A percentile compares a stretch with the other conserved stretches of the same genome.
phyloP scores from a whole-genome alignment of 2,797 vertebrate genomes.

The Poeciliopsis presidionis region DNA sequence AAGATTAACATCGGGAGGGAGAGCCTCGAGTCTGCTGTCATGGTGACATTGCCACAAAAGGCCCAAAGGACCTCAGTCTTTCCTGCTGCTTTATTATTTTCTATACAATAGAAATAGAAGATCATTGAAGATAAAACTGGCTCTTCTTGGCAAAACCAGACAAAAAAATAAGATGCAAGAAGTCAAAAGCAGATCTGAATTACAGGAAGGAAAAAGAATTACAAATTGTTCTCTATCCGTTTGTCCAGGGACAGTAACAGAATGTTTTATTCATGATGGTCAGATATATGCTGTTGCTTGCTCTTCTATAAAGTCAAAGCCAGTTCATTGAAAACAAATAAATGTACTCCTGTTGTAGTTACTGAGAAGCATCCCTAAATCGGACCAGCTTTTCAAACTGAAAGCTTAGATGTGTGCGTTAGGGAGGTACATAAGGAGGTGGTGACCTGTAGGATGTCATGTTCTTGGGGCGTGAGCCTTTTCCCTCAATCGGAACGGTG shows the following conservation, averaged over 20 bases:
- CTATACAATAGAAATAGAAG: slow-evolving; percentile 85
- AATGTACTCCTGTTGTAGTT: slow-evolving; percentile 69
- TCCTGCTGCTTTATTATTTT: slow-evolving; percentile 80
- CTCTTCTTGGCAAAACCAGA: slow-evolving; percentile 72
- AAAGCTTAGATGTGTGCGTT: slow-evolving; percentile 79
- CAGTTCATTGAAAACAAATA: slow-evolving; percentile 68
- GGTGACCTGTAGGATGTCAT: slow-evolving; percentile 99
- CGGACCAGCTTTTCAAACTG: slow-evolving; percentile 66
- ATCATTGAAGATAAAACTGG: slow-evolving; percentile 79
- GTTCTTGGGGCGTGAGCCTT: slow-evolving; percentile 98
- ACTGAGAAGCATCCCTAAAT: slow-evolving; percentile 67
- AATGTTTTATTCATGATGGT: slow-evolving; percentile 72
- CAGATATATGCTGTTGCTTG: slow-evolving; percentile 71
- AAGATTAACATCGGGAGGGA: slow-evolving; percentile 75
- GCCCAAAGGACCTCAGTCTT: slow-evolving; percentile 72
- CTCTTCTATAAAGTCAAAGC: slow-evolving; percentile 76
- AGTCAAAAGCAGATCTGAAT: slow-evolving; percentile 75
- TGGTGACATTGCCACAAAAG: slow-evolving; percentile 77
- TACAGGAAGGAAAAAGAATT: slow-evolving; percentile 51
- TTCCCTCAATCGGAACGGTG: slow-evolving; percentile 95
- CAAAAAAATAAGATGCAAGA: slow-evolving; percentile 63
- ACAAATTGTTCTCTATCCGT: slow-evolving; percentile 59
- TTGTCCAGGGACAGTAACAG: slow-evolving; percentile 67
- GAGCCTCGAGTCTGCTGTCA: slow-evolving; percentile 80
- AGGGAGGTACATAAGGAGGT: slow-evolving; percentile 98